Conservation (phyloP, 2,888 invertebrate species). For the Hyposoter didymator region DNA sequence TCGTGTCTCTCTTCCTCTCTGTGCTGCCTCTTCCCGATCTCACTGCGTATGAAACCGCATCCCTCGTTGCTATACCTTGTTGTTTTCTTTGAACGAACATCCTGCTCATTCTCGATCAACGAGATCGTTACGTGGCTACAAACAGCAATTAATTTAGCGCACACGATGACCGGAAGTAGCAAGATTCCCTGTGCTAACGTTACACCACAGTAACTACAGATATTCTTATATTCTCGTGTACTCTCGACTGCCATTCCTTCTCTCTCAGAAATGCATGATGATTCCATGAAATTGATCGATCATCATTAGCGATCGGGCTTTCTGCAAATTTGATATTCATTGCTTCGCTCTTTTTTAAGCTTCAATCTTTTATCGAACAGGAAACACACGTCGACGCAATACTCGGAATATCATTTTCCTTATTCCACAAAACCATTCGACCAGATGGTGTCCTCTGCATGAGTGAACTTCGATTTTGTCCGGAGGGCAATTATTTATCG, state of each 20-base stretch:
- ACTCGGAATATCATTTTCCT: neutral
- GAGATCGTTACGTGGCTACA: constrained; percentile 63
- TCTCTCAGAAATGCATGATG: constrained; percentile 10
- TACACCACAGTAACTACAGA: constrained; percentile 7
- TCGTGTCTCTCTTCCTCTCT: constrained; percentile 42
- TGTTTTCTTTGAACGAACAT: constrained; percentile 61
- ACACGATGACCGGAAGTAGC: constrained; percentile 57
- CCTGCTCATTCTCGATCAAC: constrained; percentile 61
- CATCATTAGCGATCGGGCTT: constrained; percentile 28
- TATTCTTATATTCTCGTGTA: constrained; percentile 1
- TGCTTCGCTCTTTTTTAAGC: neutral
- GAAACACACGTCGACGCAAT: neutral
- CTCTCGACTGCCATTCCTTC: constrained; percentile 15
- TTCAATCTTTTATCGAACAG: constrained; percentile 4
- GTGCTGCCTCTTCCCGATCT: neutral
- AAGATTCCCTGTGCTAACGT: constrained; percentile 25
- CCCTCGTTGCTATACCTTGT: constrained; percentile 34
- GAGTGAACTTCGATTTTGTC: neutral
- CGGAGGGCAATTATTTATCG: neutral
- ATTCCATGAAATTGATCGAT: constrained; percentile 29
- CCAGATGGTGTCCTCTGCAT: neutral
- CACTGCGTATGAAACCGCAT: constrained; percentile 8
- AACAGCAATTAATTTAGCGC: constrained; percentile 61
- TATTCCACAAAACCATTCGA: neutral
- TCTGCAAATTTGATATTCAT: neutral